A percentile compares a stretch with the other conserved stretches of the same genome.
phyloP scores from a whole-genome alignment of 1,140 invertebrate genomes.

The Drosophila lini region DNA sequence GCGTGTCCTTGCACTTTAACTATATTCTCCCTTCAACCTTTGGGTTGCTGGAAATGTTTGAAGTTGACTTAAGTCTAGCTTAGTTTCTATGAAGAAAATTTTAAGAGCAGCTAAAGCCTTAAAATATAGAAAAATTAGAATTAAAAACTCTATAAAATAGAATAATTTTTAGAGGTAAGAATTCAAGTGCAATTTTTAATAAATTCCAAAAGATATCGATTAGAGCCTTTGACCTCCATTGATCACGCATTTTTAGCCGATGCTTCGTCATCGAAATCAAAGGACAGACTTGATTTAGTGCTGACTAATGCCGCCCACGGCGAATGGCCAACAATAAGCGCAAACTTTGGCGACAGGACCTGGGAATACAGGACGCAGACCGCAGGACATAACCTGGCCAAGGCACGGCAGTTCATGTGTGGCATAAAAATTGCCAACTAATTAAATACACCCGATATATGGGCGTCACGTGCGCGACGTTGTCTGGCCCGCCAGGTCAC shows the following conservation, averaged over 20 bases:
- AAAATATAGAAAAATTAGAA: too few relatives aligned
- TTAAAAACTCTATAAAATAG: background rate
- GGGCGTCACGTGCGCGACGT: slow-evolving; percentile 61
- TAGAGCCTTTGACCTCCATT: slow-evolving; percentile 13
- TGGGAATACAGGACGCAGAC: background rate
- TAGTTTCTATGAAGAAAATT: background rate
- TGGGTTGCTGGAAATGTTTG: background rate
- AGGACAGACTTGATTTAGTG: slow-evolving; percentile 21
- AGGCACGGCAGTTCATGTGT: slow-evolving; percentile 33
- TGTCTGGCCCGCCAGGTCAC: slow-evolving; percentile 28
- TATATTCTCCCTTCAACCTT: background rate
- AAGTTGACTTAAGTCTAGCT: background rate
- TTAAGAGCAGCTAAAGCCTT: background rate
- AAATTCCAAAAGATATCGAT: slow-evolving; percentile 24
- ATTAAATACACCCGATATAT: slow-evolving; percentile 70
- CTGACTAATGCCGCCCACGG: slow-evolving; percentile 28
- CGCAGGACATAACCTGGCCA: background rate
- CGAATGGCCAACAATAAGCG: slow-evolving; percentile 38
- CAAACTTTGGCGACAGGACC: slow-evolving; percentile 41
- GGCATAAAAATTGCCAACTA: slow-evolving; percentile 69
- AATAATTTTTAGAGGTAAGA: too few relatives aligned
- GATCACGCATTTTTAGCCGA: slow-evolving; percentile 37
- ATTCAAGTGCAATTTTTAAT: background rate
- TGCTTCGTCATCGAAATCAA: slow-evolving; percentile 33
- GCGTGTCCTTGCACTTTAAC: slow-evolving; percentile 10